Base-by-base conservation (phyloP, 2,888 invertebrate genomes). In the Synergus japonicus region DNA sequence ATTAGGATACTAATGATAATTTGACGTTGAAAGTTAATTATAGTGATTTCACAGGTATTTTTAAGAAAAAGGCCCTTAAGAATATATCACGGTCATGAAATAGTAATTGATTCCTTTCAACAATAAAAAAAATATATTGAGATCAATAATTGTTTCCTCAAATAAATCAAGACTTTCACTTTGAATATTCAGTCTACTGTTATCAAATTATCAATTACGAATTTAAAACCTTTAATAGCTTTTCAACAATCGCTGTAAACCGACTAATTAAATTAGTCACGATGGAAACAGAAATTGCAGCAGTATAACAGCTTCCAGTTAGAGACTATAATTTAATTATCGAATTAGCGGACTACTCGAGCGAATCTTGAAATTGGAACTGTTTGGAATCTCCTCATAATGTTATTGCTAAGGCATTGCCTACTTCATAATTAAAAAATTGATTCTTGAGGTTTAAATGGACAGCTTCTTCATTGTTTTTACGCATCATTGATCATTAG, bases 321-420 rank as follows among this genome's bases (percentile, higher is more conserved):
- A 44, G 8, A 76, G 18, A 15, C 37, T 76, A 76, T 76, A 76
- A 76, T 63, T 63, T 15, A 76, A 76, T 76, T 63, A 76, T 76
- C 76, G 43, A 76, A 76, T 76, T 76, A 76, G 18, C 43, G 10
- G 13, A 18, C 76, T 12, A 41, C 15, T 64, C 8, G 9, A 37
- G 60, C 13, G n/a, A 64, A 44, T 63, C 18, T 13, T 15, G 13
- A 18, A 63, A 63, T 76, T 43, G 29, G 9, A 37, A 41, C 5
- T 37, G 54, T 5, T n/a, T 12, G n/a, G 49, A 66, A 66, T 66
- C 4, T 41, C 41, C n/a, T 44, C 9, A 66, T 66, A 37, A 54
- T n/a, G 22, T 49, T 73, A 15, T 64, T 13, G 29, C 49, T 1
- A 43, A 8, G 18, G 12, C 37, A 58, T n/a, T 73, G 18, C 18